phyloP scores from a whole-genome alignment of 2,888 invertebrate genomes.

The Nomada flava region DNA sequence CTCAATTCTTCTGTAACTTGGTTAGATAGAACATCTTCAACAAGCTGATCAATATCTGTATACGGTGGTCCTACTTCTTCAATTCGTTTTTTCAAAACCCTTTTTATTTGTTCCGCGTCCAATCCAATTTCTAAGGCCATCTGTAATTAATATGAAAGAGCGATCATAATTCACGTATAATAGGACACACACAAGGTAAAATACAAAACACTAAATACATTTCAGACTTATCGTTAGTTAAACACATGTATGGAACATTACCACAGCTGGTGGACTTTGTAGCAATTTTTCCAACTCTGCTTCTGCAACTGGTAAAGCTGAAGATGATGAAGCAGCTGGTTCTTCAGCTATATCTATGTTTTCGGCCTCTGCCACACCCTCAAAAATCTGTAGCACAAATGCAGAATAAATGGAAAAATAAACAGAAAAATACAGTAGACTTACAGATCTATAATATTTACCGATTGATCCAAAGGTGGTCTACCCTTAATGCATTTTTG shows the following conservation, averaged over 20 bases:
- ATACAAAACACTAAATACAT: neutral
- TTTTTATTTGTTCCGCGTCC: slow-evolving; percentile 86
- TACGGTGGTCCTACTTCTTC: slow-evolving; percentile 87
- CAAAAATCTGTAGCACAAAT: slow-evolving; percentile 69
- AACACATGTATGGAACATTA: slow-evolving; percentile 56
- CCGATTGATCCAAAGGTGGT: slow-evolving; percentile 77
- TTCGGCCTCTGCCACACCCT: slow-evolving; percentile 68
- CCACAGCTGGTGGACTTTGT: slow-evolving; percentile 78
- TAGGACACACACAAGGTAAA: neutral
- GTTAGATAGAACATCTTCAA: slow-evolving; percentile 90
- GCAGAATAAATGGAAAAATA: neutral
- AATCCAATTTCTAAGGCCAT: slow-evolving; percentile 87
- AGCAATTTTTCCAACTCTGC: slow-evolving; percentile 79
- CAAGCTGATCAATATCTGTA: slow-evolving; percentile 88
- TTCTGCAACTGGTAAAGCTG: slow-evolving; percentile 57
- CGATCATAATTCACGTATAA: neutral
- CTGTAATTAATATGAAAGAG: slow-evolving; percentile 73
- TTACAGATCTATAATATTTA: slow-evolving; percentile 49
- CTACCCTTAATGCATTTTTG: slow-evolving; percentile 83
- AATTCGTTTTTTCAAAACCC: slow-evolving; percentile 86
- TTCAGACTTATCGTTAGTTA: neutral
- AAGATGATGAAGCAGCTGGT: slow-evolving; percentile 60
- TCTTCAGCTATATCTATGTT: slow-evolving; percentile 60
- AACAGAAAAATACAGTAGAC: slow-evolving; percentile 10
- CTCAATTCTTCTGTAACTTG: slow-evolving; percentile 87